Evolutionary conservation across 2,113 vertebrate species (phyloP).

Genomic region (Atractosteus spatula): DNA sequence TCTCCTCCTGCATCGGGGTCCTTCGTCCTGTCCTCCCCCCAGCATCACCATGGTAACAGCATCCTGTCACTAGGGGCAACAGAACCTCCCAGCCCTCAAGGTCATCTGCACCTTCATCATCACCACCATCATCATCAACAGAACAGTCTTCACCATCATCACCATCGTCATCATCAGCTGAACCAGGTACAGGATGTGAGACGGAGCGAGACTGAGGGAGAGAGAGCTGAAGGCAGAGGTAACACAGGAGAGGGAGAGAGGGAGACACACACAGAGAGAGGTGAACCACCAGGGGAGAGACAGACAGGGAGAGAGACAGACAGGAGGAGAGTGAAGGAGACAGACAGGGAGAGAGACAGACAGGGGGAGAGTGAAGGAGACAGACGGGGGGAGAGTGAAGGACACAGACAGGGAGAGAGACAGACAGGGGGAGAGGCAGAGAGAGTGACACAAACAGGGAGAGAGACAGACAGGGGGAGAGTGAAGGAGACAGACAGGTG

Average conservation of each 20-base stretch:
- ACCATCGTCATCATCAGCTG: slow-evolving; percentile 57
- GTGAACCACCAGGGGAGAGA: background rate
- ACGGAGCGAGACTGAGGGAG: no score
- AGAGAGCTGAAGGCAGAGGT: no score
- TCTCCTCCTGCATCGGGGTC: slow-evolving; percentile 65
- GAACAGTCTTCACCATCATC: slow-evolving; percentile 59
- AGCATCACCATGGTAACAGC: slow-evolving; percentile 56
- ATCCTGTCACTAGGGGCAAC: slow-evolving; percentile 58
- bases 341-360: background rate
- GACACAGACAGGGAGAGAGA: background rate
- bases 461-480: no score
- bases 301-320: background rate
- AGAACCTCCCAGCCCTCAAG: slow-evolving; percentile 76
- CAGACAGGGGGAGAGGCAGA: background rate
- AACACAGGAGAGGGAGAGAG: no score
- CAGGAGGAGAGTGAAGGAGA: background rate
- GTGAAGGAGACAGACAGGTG: no score
- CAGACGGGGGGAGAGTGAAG: background rate
- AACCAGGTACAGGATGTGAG: slow-evolving; percentile 49
- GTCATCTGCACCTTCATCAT: slow-evolving; percentile 82
- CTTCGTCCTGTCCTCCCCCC: slow-evolving; percentile 55
- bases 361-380: background rate
- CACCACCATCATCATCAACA: slow-evolving; percentile 73
- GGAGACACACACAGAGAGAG: background rate
- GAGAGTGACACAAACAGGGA: background rate